These are phyloP conservation scores for Lasioglossum albipes DNA, from an alignment of 1,140 invertebrate genomes.

Conservation along the genomic window DNA sequence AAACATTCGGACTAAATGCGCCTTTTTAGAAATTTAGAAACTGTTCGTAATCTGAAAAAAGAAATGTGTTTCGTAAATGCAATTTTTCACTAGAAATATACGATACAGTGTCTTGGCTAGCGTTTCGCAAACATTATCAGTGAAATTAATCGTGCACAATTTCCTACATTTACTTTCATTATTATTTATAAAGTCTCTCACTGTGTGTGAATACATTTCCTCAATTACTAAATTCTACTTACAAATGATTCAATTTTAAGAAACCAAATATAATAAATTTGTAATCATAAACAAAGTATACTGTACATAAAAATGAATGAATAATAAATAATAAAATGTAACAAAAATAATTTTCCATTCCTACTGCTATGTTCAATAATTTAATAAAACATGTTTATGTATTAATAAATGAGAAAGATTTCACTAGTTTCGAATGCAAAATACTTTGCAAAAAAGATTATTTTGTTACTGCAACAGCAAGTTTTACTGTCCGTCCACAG, in stretches of 20 bases:
- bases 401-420: too few relatives aligned
- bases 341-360: too few relatives aligned
- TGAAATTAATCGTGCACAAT: constrained; percentile 2
- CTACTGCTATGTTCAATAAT: too few relatives aligned
- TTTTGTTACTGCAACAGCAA: too few relatives aligned
- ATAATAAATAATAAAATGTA: too few relatives aligned
- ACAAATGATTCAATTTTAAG: too few relatives aligned
- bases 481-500: background rate
- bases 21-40: constrained; percentile 13
- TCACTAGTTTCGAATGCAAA: background rate
- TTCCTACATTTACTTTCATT: too few relatives aligned
- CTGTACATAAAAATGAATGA: too few relatives aligned
- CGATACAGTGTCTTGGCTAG: background rate
- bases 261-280: background rate
- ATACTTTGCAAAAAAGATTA: background rate
- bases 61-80: constrained; percentile 1
- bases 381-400: too few relatives aligned
- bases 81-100: background rate
- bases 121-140: background rate
- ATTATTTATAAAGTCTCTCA: too few relatives aligned
- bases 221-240: too few relatives aligned
- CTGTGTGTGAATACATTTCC: too few relatives aligned
- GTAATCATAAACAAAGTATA: background rate
- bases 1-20: background rate
- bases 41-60: background rate